A percentile compares a stretch with the other conserved stretches of the same genome.
These are phyloP conservation scores for Prolemur simus DNA, from an alignment of 2,113 vertebrate species.

Conservation along the genomic window DNA sequence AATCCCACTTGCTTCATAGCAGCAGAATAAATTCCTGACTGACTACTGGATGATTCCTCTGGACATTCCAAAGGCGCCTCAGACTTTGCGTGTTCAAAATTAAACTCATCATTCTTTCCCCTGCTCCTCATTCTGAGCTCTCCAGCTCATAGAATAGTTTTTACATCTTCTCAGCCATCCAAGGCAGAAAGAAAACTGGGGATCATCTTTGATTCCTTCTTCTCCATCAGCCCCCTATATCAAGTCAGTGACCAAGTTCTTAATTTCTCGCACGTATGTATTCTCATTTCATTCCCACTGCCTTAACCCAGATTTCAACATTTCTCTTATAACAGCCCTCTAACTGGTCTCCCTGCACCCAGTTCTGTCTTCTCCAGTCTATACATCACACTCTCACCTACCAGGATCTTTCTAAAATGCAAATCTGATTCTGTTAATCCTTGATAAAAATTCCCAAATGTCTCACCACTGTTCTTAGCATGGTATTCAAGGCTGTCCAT, in stretches of 20 bases:
- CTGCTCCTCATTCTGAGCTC: neutral
- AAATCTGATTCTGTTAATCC: neutral
- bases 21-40: constrained; percentile 10
- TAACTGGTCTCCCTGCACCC: neutral
- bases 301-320: neutral
- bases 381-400: neutral
- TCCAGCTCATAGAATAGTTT: constrained; percentile 27
- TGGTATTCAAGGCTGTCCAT: neutral
- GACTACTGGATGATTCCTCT: neutral
- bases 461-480: neutral
- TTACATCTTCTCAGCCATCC: neutral
- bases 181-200: constrained; percentile 2
- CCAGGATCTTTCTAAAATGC: neutral
- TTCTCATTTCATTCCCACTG: neutral
- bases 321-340: neutral
- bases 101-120: neutral
- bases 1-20: neutral
- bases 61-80: neutral
- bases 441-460: constrained; percentile 20
- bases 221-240: neutral
- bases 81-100: constrained; percentile 2
- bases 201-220: neutral
- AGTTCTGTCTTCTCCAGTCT: constrained; percentile 20
- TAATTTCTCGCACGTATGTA: neutral
- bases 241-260: neutral